Percentiles rank a stretch among this genome's conserved stretches.
These are phyloP conservation scores for Alexandromys fortis DNA, from an alignment of 2,113 vertebrate species.

Conservation along the genomic window DNA sequence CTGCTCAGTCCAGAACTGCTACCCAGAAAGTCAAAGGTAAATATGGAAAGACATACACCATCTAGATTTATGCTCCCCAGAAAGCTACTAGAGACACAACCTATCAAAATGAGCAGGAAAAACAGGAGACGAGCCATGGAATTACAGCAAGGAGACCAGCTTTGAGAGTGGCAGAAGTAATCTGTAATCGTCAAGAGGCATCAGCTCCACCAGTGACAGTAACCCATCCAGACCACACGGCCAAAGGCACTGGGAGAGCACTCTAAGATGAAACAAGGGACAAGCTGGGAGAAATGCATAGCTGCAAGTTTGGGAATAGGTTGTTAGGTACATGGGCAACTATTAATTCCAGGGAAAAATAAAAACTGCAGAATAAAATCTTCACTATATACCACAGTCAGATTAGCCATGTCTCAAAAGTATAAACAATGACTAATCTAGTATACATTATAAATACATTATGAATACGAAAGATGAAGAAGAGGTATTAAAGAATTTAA, in stretches of 20 bases:
- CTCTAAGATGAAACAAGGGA: neutral
- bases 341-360: neutral
- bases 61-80: neutral
- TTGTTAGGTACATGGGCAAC: neutral
- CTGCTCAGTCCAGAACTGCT: neutral
- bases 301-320: neutral
- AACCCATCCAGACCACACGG: neutral
- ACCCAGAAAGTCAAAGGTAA: neutral
- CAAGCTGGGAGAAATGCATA: neutral
- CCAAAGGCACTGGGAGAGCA: neutral
- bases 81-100: slow-evolving; percentile 19
- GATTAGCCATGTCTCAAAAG: neutral
- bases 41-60: neutral
- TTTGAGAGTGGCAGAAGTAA: neutral
- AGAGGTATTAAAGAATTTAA: neutral
- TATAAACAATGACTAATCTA: neutral
- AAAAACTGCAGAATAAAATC: slow-evolving; percentile 1
- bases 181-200: neutral
- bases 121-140: neutral
- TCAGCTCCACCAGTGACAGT: neutral
- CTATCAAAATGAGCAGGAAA: neutral
- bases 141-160: neutral
- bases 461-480: neutral
- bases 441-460: neutral
- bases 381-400: neutral